A percentile compares a stretch with the other conserved stretches of the same genome.
Evolutionary conservation across 1,140 invertebrate genomes (phyloP).

Genomic region (Propsilocerus akamusi): DNA sequence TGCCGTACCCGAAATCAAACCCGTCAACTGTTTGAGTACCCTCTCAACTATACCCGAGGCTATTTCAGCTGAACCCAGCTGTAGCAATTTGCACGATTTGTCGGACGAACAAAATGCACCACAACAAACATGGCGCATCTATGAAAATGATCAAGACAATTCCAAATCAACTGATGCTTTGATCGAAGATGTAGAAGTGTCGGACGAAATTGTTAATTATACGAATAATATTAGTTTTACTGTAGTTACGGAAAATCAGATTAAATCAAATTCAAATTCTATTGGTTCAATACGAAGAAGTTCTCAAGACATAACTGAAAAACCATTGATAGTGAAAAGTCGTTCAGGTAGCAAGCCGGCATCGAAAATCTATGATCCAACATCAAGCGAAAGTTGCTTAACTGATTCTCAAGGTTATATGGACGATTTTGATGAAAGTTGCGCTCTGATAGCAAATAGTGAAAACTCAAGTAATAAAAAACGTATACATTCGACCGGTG

Average conservation of each 20-base stretch:
- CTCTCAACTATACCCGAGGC: slow-evolving; percentile 3
- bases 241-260: slow-evolving; percentile 5
- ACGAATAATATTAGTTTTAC: slow-evolving; percentile 5
- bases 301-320: background rate
- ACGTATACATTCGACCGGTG: background rate
- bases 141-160: slow-evolving; percentile 16
- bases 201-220: background rate
- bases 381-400: slow-evolving; percentile 1
- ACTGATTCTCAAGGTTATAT: background rate
- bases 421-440: slow-evolving; percentile 5
- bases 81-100: slow-evolving; percentile 7
- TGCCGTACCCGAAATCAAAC: background rate
- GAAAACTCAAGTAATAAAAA: background rate
- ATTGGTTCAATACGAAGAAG: background rate
- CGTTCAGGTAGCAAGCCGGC: background rate
- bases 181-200: slow-evolving; percentile 7
- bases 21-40: background rate
- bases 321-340: background rate
- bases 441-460: slow-evolving; percentile 2
- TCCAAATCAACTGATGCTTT: slow-evolving; percentile 21
- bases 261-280: background rate
- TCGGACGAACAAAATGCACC: background rate
- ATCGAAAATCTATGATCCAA: background rate
- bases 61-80: background rate
- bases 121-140: slow-evolving; percentile 6